Base-by-base conservation (phyloP, 2,113 vertebrate species). In the Morone chrysops region DNA sequence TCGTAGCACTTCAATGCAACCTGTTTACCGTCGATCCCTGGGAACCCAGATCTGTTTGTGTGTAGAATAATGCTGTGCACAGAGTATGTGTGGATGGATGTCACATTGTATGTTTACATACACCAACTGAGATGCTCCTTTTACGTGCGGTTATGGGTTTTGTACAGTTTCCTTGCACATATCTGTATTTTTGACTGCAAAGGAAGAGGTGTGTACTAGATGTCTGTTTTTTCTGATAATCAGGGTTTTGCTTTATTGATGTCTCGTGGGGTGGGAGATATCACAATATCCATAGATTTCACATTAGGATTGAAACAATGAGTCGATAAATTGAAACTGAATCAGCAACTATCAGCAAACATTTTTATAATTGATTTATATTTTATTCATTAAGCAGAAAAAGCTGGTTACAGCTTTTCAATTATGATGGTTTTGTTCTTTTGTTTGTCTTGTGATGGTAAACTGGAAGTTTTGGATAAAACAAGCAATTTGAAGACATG, bases 1-100 rank as follows among this genome's bases (percentile, higher is more conserved):
- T 92, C 85, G 87, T 91, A 92, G 92, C 91, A 93, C 92, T 89
- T 90, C 76, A 85, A 92, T 87, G 93, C 91, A 92, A 94, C 92
- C 84, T 82, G 89, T 93, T 92, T 90, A 92, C 90, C 84, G 68
- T 91, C 17, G n/a, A 43, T 63, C 82, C 80, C 71, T 22, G 45
- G 77, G 63, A 89, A 70, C 75, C 82, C 72, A 53, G 78, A 40
- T 75, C 45, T 63, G 81, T 87, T 53, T 80, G 80, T 87, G 67
- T 82, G 87, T 89, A 69, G 66, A 80, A 71, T 0, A 60, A 61
- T 14, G 48, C 45, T 31, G 61, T 82, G 82, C 60, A 63, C 86
- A 65, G 54, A 61, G 69, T 72, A 2, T 81, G 77, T 85, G 78
- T 86, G 73, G 65, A 70, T 57, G 82, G 80, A 82, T 56, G 84